Evolutionary conservation across 2,113 vertebrate species (phyloP).

Genomic region (Prolemur simus): DNA sequence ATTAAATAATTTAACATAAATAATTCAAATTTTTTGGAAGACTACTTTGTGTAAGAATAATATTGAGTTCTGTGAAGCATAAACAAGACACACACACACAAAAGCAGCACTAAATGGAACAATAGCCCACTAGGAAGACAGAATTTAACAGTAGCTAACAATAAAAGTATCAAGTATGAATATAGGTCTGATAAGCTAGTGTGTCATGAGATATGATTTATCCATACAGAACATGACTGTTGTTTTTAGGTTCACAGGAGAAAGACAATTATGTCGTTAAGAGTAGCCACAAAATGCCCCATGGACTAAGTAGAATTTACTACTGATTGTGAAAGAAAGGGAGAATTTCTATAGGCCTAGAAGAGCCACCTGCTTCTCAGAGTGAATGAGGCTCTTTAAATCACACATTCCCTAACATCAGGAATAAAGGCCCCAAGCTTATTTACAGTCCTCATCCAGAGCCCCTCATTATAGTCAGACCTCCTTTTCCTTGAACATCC

Average conservation of each 20-base stretch:
- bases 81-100: not conserved
- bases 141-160: not conserved
- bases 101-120: not conserved
- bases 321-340: not conserved
- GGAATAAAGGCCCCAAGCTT: not conserved
- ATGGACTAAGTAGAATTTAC: not conserved
- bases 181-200: not conserved
- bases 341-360: not conserved
- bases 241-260: conserved; percentile 11
- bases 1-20: not conserved
- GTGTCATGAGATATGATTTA: not conserved
- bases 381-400: not conserved
- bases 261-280: not conserved
- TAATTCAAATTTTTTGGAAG: not conserved
- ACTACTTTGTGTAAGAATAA: not conserved
- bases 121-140: not conserved
- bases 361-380: not conserved
- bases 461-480: not conserved
- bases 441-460: not conserved
- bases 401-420: not conserved
- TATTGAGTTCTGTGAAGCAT: not conserved
- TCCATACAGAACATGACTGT: not conserved
- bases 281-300: not conserved
- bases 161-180: not conserved
- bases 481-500: not conserved